Evolutionary conservation across 1,140 invertebrate species (phyloP), one percentile per base, ranked within the genome.

Genomic region (Rhizoglyphus robini): DNA sequence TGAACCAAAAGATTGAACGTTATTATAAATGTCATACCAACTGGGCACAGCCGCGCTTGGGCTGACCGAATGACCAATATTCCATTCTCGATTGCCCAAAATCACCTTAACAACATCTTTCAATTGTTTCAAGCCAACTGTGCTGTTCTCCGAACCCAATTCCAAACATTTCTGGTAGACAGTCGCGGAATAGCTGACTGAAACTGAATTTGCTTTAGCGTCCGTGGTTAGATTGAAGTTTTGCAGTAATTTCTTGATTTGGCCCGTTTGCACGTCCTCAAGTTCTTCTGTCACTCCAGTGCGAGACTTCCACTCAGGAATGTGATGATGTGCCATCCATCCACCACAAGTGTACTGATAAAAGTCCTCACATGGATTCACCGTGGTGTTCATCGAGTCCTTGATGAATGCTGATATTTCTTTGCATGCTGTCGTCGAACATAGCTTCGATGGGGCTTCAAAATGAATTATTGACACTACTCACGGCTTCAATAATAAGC

Each of bases 291-390:
- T 18, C 25, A 18, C 34, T 32, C 61, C 61, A 46, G 27, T 36
- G 4, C 5, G 3, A 8, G 61, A 63, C 34, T 58, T 58, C 30
- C 88, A 87, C 69, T 83, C 84, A 18, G 25, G 34, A 11, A 70
- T 59, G 13, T 47, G 85, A 77, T 93, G 88, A 38, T 83, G 76
- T 29, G 54, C 61, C 1, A 68, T 51, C 70, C 70, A 76, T 57
- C 75, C 71, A n/a, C 83, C 83, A 71, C 84, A 86, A 1, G 83
- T 79, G 70, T 83, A 86, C 71, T 79, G 76, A 71, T 86, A 86
- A 71, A 86, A 86, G 72, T 86, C 83, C 15, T 82, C 73, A 70
- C 85, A 86, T 0, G 81, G 81, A 63, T 81, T 74, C 0, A 78
- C 73, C 4, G 13, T 13, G 13, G 58, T 13, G 25, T 66, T 34